Evolutionary conservation across 2,113 vertebrate genomes (phyloP), one percentile per base, ranked within the genome.

Genomic region (Alaudala cheleensis): DNA sequence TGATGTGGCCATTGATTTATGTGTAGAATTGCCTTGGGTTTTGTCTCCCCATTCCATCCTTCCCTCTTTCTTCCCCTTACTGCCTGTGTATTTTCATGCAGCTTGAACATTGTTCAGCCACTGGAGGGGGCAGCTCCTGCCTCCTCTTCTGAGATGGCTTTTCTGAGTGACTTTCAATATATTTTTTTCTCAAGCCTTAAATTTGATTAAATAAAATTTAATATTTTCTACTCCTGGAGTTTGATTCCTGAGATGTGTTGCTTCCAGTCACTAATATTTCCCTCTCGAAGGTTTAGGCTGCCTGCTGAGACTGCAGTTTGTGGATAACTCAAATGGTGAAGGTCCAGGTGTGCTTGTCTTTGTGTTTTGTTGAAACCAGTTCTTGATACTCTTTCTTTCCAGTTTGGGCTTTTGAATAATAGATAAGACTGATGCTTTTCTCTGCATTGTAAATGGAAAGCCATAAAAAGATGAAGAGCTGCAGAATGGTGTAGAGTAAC

Each of bases 121-220:
- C 8, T 61, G 49, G 56, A 78, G 78, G 47, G 47, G 28, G 29
- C 64, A 78, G 16, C 29, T 80, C 81, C 67, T 88, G 14, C 82
- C 71, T 92, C 25, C 23, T 62, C 39, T 65, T 80, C 53, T 69
- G 58, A 82, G 19, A 17, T 54, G 19, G 12, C 51, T 86, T 77
- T 94, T 90, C 44, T 90, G 67, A 79, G 37, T 95, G 67, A 73
- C 60, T 90, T 91, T 82, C 39, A 50, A 33, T 83, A 14, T 92
- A 10, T 80, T 40, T 66, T 83, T 95, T 90, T 5, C 69, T 90
- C 19, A 90, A 93, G 80, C 64, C 88, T 95, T 96, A 93, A 81
- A 81, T 86, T 95, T 91, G 40, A 64, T 92, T 90, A 83, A 96
- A 97, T 97, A 95, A 96, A 96, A 93, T 33, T 13, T 77, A 85